Percentiles rank a stretch among this genome's conserved stretches.
phyloP scores from a whole-genome alignment of 2,888 invertebrate genomes.

The Mesopsocus fuscifrons region DNA sequence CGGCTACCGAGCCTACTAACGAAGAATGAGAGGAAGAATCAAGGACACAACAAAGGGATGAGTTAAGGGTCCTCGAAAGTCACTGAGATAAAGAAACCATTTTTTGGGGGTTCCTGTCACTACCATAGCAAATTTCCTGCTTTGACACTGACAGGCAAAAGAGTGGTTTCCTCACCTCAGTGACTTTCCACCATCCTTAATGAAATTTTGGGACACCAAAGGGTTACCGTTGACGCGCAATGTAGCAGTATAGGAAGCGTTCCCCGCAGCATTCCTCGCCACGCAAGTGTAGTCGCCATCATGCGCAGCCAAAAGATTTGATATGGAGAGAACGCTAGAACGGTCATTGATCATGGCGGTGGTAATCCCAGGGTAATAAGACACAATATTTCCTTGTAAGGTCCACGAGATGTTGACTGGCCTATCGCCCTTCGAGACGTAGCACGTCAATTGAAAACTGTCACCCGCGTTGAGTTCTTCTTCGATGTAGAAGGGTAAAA shows the following conservation, averaged over 20 bases:
- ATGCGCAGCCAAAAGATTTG: slow-evolving; percentile 22
- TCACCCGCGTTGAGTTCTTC: slow-evolving; percentile 47
- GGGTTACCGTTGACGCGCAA: slow-evolving; percentile 24
- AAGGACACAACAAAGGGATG: too few relatives aligned
- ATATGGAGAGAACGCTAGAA: slow-evolving; percentile 23
- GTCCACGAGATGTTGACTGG: slow-evolving; percentile 33
- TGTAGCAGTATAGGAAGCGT: slow-evolving; percentile 22
- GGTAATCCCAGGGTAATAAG: slow-evolving; percentile 22
- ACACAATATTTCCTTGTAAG: slow-evolving; percentile 40
- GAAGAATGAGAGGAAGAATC: too few relatives aligned
- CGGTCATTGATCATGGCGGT: slow-evolving; percentile 20
- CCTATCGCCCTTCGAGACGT: slow-evolving; percentile 49
- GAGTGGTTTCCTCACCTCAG: too few relatives aligned
- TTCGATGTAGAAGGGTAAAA: slow-evolving; percentile 44
- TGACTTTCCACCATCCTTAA: too few relatives aligned
- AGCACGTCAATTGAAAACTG: slow-evolving; percentile 44
- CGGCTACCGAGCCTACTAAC: too few relatives aligned
- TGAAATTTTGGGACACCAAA: too few relatives aligned
- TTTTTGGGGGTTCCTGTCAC: too few relatives aligned
- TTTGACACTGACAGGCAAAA: too few relatives aligned
- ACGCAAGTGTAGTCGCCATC: slow-evolving; percentile 27
- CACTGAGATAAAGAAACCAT: neutral
- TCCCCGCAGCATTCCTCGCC: slow-evolving; percentile 25
- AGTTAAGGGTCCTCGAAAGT: too few relatives aligned
- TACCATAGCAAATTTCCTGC: too few relatives aligned